phyloP scores from a whole-genome alignment of 35 echinoderm and acorn worm species.

The Heliocidaris erythrogramma region DNA sequence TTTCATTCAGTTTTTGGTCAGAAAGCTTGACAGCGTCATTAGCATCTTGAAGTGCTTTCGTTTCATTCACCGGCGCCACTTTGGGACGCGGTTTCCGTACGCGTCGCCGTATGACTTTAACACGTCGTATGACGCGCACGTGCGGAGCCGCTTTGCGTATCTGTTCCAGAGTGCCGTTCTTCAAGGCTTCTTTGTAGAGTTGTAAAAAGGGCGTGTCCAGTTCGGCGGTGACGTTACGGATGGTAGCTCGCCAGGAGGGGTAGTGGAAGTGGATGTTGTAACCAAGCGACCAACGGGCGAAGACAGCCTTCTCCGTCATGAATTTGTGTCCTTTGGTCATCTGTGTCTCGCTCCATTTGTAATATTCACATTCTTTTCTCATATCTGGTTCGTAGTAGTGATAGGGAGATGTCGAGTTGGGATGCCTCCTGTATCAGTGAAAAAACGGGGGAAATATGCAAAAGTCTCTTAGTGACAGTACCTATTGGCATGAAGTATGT shows the following conservation, averaged over 20 bases:
- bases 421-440: conserved; percentile 47
- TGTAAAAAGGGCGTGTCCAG: conserved; percentile 75
- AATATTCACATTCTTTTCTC: conserved; percentile 70
- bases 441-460: neutral
- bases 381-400: conserved; percentile 72
- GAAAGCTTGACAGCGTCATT: no score
- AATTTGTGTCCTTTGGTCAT: conserved; percentile 78
- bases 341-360: conserved; percentile 66
- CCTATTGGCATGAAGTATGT: no score
- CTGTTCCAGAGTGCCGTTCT: conserved; percentile 40
- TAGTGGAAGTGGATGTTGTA: conserved; percentile 89
- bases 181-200: conserved; percentile 44
- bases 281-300: conserved; percentile 75
- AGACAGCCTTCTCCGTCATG: conserved; percentile 90
- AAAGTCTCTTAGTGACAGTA: no score
- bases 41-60: no score
- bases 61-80: neutral
- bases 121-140: conserved; percentile 18
- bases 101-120: conserved; percentile 36
- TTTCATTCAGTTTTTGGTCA: neutral
- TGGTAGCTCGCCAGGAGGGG: conserved; percentile 76
- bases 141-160: conserved; percentile 31
- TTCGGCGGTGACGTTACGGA: conserved; percentile 55
- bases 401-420: conserved; percentile 52
- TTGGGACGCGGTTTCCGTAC: neutral